Evolutionary conservation across 1,140 invertebrate genomes (phyloP), one percentile per base, ranked within the genome.

Genomic region (Drosophila ficusphila): DNA sequence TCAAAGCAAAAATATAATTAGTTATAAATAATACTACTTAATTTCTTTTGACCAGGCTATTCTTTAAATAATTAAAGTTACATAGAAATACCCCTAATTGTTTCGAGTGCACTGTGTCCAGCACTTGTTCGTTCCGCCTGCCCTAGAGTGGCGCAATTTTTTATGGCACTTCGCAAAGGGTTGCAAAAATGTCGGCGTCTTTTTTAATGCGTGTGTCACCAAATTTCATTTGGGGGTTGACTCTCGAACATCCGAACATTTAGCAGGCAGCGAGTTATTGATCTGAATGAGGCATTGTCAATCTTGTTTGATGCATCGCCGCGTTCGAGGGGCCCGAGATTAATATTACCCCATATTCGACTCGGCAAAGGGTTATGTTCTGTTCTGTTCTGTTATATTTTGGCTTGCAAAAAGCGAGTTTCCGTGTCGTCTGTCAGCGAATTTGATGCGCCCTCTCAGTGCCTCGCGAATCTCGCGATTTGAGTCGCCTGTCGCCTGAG

Each of bases 61-160:
- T n/a, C n/a, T n/a, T n/a, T n/a, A n/a, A n/a, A n/a, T n/a, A n/a
- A n/a, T n/a, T n/a, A n/a, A n/a, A n/a, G n/a, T n/a, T n/a, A n/a
- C n/a, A n/a, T n/a, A n/a, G n/a, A n/a, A n/a, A n/a, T 0, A 36
- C 1, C 16, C 34, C 14, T 4, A 3, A 36, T 31, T 42, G 23
- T 19, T 18, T 7, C 6, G 4, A 46, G 54, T 64, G 54, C 11
- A 46, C 2, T 2, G 7, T 49, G 31, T 21, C 65, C 47, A 29
- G 62, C 81, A 85, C 81, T 85, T 85, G 76, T 74, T 86, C 60
- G 81, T 88, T 77, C 62, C 73, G 82, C 81, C 69, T 79, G 73
- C 82, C 74, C 77, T 77, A 77, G 73, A 85, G 81, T 86, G 64
- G 51, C 68, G 73, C 61, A 79, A 88, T 77, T 88, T 85, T 81